These are phyloP conservation scores for Phoeniculus purpureus DNA, from an alignment of 2,797 vertebrate genomes.

Conservation along the genomic window DNA sequence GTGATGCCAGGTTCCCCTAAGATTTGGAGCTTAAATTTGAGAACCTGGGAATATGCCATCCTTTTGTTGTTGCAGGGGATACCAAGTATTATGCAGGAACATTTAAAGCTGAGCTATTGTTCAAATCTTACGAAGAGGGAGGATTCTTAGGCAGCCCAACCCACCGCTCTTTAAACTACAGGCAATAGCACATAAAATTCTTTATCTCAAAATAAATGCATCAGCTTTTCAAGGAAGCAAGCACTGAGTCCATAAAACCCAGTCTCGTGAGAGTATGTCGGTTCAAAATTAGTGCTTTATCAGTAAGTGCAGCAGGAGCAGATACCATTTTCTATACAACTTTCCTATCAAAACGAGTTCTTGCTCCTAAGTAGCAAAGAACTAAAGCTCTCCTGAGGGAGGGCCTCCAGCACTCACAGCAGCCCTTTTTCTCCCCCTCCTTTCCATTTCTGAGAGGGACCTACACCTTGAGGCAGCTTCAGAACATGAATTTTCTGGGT, in stretches of 20 bases:
- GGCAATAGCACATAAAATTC: rapidly evolving
- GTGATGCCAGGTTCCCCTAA: neutral
- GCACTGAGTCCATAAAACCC: neutral
- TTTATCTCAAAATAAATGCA: neutral
- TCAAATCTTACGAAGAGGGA: neutral
- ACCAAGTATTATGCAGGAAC: rapidly evolving
- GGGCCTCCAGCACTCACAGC: neutral
- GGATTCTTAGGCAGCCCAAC: neutral
- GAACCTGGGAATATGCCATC: neutral
- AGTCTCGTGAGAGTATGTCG: neutral
- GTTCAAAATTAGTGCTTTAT: neutral
- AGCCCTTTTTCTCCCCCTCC: neutral
- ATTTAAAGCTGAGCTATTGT: neutral
- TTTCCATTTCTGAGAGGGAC: neutral
- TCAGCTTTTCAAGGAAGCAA: neutral
- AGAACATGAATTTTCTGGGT: neutral
- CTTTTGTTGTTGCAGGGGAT: rapidly evolving
- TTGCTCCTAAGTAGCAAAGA: rapidly evolving
- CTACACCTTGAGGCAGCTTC: neutral
- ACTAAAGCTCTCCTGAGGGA: neutral
- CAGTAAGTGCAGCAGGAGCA: neutral
- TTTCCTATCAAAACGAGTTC: neutral
- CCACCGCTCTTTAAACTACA: neutral
- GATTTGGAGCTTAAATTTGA: neutral
- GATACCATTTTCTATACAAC: neutral